Percentiles rank a stretch among this genome's conserved stretches.
Evolutionary conservation across 2,888 invertebrate genomes (phyloP).

Genomic region (Zootermopsis nevadensis): DNA sequence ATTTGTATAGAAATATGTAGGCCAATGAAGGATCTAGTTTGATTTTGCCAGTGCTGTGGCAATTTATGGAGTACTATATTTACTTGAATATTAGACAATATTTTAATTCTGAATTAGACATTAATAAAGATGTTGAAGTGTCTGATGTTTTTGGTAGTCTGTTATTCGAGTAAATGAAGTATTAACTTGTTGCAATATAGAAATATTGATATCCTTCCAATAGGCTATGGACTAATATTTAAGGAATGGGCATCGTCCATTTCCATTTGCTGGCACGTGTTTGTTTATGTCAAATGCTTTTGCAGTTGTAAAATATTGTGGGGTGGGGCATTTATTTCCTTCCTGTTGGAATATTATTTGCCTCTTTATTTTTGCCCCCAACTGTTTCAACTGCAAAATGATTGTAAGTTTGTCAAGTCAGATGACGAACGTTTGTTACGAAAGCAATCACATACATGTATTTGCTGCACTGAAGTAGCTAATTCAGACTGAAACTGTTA

Average conservation of each 20-base stretch:
- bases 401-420: neutral
- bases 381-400: neutral
- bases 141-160: conserved; percentile 25
- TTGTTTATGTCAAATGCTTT: conserved; percentile 2
- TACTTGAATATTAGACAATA: conserved; percentile 26
- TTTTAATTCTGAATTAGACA: conserved; percentile 34
- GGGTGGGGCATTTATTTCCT: neutral
- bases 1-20: conserved; percentile 32
- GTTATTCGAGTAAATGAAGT: conserved; percentile 29
- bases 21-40: conserved; percentile 14
- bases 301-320: conserved; percentile 10
- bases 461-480: neutral
- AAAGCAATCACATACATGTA: neutral
- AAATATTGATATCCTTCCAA: conserved; percentile 21
- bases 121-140: neutral
- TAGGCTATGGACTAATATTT: conserved; percentile 16
- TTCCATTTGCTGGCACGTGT: neutral
- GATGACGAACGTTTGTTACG: neutral
- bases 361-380: neutral
- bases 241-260: neutral
- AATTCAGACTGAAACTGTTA: conserved; percentile 30
- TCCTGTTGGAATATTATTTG: neutral
- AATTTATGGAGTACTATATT: conserved; percentile 12
- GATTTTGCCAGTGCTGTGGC: conserved; percentile 9
- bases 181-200: conserved; percentile 20